Evolutionary conservation across 1,140 invertebrate genomes (phyloP), one percentile per base, ranked within the genome.

Genomic region (Lucilia sericata): DNA sequence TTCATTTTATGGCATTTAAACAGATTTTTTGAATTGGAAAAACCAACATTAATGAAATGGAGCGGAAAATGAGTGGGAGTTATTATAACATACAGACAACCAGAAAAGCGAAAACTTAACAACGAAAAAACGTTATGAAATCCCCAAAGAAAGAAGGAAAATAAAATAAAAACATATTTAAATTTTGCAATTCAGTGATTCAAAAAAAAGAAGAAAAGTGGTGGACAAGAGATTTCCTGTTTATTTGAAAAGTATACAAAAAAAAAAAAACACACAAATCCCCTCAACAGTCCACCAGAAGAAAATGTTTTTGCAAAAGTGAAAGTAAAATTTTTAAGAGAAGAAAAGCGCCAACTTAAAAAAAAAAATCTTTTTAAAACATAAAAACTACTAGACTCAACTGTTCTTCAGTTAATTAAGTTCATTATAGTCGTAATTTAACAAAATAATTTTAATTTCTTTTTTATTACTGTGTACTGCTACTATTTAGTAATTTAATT

Each of bases 31-130:
- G 17, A 8, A 55, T 12, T 55, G 51, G 51, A 13, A 55, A 55
- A 55, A 17, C 2, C 21, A n/a, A 2, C 2, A 49, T 51, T 14
- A 49, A 51, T 49, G 42, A 80, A 80, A 51, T 80, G 76, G 42
- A 80, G 76, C 17, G 21, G 76, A 51, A 80, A 78, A 80, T 49
- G 10, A 49, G 76, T 80, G 76, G 76, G 76, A 49, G 76, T 42
- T 76, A 14, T 76, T 36, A 36, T 34, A 34, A 3, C 30, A 76
- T 76, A 17, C 42, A 42, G 65, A 30, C 65, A 76, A 80, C 76
- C n/a, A 80, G 1, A 47, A 30, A 30, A 21, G 51, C 21, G 5
- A 49, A 78, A 19, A 9, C 25, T 30, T 30, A 30, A 30, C 25
- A 2, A 78, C 2, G 34, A 17, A 19, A 78, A 74, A 76, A 34